Base-by-base conservation (phyloP, 2,888 invertebrate genomes). In the Nasonia oneida region DNA sequence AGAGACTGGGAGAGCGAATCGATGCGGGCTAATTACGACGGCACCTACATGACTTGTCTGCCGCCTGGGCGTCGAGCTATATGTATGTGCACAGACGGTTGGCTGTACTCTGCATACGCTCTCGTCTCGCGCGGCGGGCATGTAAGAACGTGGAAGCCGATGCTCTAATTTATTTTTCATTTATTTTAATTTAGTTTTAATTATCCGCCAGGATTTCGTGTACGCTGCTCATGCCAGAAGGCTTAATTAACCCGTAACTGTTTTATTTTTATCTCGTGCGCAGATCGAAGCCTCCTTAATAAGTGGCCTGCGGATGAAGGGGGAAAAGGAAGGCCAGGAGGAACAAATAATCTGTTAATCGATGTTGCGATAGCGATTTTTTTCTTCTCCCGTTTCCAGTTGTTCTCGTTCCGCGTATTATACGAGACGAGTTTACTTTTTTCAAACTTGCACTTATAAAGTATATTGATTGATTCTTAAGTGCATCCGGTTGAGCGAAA, bases 21-120 rank as follows among this genome's bases (percentile, higher is more conserved):
- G 81, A 61, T 61, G 85, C 80, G 88, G 37, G 67, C 79, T 79
- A 79, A 79, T 79, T 70, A 79, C 70, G 79, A 70, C 70, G 47
- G 61, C 79, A 79, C 79, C 79, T 79, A 70, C 70, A 70, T 70
- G 67, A 79, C 50, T 70, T 29, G 33, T 47, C 70, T 18, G 37
- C 39, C 23, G 64, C 57, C 33, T 23, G 5, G 37, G 14, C 33
- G 37, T 33, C 53, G 71, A 71, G 73, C 42, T 57, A 2, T n/a
- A n/a, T 6, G 2, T 18, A 57, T 18, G 0, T n/a, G 4, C 57
- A 23, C 73, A 77, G 61, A 77, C 42, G 77, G 77, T 39, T 61
- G 77, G 61, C 61, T 77, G 61, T 18, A 23, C 14, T 23, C 74
- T 6, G 5, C 6, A 61, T 61, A 33, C 39, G 8, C 29, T 42